phyloP scores from a whole-genome alignment of 2,888 invertebrate genomes.

The Pyrrhia umbra region DNA sequence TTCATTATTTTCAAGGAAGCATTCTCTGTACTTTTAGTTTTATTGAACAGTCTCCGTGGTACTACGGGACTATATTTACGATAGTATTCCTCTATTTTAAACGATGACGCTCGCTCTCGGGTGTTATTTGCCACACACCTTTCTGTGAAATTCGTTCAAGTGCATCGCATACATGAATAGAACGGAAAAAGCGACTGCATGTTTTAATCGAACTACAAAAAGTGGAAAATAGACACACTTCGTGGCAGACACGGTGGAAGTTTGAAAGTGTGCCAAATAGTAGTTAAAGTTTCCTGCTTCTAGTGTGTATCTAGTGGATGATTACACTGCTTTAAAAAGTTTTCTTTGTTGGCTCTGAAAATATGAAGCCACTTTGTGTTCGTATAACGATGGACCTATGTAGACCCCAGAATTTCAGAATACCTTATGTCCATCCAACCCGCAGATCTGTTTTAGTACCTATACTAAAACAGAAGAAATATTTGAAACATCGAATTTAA shows the following conservation, averaged over 20 bases:
- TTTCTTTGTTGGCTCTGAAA: slow-evolving; percentile 54
- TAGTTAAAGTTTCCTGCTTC: slow-evolving; percentile 74
- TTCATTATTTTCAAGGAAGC: slow-evolving; percentile 59
- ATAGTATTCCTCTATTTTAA: slow-evolving; percentile 60
- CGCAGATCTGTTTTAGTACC: background rate
- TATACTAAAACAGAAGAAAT: too few species aligned
- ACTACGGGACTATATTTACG: slow-evolving; percentile 55
- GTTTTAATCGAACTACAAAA: slow-evolving; percentile 75
- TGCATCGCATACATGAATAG: slow-evolving; percentile 67
- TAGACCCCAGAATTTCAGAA: background rate
- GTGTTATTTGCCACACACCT: slow-evolving; percentile 68
- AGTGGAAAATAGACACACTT: slow-evolving; percentile 64
- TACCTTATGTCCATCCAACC: background rate
- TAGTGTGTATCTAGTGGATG: slow-evolving; percentile 63
- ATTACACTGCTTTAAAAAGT: slow-evolving; percentile 69
- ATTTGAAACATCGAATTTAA: too few species aligned
- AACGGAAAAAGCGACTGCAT: slow-evolving; percentile 70
- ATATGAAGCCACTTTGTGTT: slow-evolving; percentile 55
- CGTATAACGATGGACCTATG: background rate
- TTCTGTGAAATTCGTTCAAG: slow-evolving; percentile 67
- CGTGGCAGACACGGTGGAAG: slow-evolving; percentile 66
- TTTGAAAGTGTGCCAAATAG: slow-evolving; percentile 82
- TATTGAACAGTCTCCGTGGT: slow-evolving; percentile 44
- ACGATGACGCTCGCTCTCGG: slow-evolving; percentile 49
- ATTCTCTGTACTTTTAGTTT: slow-evolving; percentile 49